A percentile compares a stretch with the other conserved stretches of the same genome.
Evolutionary conservation across 2,888 invertebrate species (phyloP).

Genomic region (Cephus runcator): DNA sequence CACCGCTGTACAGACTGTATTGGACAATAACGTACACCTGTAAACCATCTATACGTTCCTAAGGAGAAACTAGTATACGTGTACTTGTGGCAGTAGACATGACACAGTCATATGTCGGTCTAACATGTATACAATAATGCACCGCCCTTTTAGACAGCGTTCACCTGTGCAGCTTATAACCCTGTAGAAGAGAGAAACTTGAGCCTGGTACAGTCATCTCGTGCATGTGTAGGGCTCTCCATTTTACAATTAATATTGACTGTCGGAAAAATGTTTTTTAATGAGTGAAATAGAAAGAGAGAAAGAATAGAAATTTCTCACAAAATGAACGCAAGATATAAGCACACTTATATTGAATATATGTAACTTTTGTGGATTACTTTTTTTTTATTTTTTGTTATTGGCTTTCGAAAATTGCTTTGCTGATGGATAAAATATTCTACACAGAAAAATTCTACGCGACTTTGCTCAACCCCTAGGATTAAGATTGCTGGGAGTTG

Average conservation of each 20-base stretch:
- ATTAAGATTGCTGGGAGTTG: background rate
- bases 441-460: background rate
- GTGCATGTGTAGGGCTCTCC: background rate
- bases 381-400: background rate
- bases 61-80: background rate
- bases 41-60: background rate
- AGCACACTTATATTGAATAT: too few species aligned
- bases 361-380: background rate
- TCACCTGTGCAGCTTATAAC: slow-evolving; percentile 9
- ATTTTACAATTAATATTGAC: background rate
- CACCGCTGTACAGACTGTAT: background rate
- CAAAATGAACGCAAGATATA: background rate
- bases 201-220: background rate
- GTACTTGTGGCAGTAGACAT: background rate
- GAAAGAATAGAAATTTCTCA: background rate
- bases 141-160: slow-evolving; percentile 33
- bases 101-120: slow-evolving; percentile 20
- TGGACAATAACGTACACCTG: background rate
- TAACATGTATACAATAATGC: slow-evolving; percentile 34
- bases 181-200: background rate
- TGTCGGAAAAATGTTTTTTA: background rate
- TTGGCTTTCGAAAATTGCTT: background rate
- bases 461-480: background rate
- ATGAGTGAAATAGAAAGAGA: background rate
- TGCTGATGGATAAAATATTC: background rate